Conservation (phyloP, 2,113 vertebrate species). For the Colius striatus region DNA sequence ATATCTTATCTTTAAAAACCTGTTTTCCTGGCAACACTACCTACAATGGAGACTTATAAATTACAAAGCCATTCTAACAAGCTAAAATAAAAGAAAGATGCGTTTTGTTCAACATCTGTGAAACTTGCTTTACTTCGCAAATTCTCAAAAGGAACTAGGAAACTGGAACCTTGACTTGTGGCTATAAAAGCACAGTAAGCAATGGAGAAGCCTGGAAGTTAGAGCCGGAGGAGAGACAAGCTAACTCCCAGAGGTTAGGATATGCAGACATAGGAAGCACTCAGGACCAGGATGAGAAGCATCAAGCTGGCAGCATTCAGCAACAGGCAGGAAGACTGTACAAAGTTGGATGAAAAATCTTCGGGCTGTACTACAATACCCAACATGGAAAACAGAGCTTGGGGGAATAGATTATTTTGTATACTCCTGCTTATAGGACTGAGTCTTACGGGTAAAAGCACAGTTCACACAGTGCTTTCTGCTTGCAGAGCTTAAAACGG, state of each 20-base stretch:
- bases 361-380: neutral
- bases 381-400: neutral
- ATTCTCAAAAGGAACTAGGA: neutral
- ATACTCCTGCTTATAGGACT: neutral
- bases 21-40: neutral
- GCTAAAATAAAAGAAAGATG: neutral
- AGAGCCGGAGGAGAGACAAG: neutral
- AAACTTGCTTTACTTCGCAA: neutral
- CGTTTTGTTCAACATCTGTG: neutral
- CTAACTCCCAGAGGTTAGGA: neutral
- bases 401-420: neutral
- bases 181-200: neutral
- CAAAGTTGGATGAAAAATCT: neutral
- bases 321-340: neutral
- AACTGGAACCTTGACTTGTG: neutral
- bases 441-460: neutral
- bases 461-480: neutral
- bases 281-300: neutral
- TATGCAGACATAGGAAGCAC: rapidly evolving
- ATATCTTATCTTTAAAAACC: neutral
- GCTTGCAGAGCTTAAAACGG: neutral
- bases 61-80: neutral
- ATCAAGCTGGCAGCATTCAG: neutral
- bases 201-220: neutral
- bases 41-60: neutral